phyloP scores from a whole-genome alignment of 2,113 vertebrate species.

The Dasypus novemcinctus region DNA sequence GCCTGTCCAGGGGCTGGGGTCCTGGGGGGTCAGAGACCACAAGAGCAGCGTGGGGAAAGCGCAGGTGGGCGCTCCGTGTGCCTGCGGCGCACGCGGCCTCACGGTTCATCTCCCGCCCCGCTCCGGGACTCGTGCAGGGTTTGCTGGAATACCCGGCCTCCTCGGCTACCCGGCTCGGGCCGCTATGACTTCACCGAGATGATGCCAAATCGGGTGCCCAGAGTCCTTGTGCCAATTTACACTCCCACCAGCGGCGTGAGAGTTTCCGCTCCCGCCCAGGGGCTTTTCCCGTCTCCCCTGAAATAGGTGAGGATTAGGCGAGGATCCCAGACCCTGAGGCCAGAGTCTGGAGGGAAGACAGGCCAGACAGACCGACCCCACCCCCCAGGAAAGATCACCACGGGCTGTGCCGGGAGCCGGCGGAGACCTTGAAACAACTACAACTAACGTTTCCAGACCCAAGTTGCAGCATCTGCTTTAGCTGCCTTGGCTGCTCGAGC shows the following conservation, averaged over 20 bases:
- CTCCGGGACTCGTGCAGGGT: neutral
- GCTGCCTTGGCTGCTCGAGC: too few relatives aligned
- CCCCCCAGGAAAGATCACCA: neutral
- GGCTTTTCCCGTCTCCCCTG: neutral
- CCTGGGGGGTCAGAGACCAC: too few relatives aligned
- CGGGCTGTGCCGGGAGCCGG: neutral
- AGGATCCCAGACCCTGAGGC: neutral
- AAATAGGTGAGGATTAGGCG: neutral
- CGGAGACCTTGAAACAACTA: neutral
- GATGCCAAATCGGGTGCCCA: neutral
- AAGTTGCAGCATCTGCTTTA: too few relatives aligned
- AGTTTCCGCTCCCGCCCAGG: too few relatives aligned
- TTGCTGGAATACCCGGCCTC: neutral
- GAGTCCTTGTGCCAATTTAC: neutral
- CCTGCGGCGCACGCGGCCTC: accelerated
- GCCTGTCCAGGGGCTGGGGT: neutral
- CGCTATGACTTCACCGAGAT: neutral
- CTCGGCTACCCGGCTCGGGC: too few relatives aligned
- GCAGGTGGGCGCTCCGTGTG: too few relatives aligned
- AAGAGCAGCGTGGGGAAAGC: too few relatives aligned
- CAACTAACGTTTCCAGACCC: neutral
- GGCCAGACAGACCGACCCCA: neutral
- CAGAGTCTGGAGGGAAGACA: neutral
- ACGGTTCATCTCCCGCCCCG: accelerated
- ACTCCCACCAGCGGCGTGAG: too few relatives aligned